Base-by-base conservation (phyloP, 2,113 vertebrate genomes). In the Barnardius zonarius region DNA sequence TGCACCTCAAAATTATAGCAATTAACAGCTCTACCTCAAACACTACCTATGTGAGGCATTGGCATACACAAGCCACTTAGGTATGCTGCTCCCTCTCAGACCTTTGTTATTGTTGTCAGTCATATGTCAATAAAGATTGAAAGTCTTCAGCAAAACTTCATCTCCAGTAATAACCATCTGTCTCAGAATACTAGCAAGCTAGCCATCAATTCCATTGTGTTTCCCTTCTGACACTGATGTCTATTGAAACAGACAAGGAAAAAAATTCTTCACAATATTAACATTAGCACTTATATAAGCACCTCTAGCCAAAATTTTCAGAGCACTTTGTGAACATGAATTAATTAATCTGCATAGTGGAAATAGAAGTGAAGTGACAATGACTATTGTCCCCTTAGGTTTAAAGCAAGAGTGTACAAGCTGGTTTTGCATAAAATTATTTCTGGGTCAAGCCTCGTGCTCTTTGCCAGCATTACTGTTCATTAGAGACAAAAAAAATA, bases 341-440 rank as follows among this genome's bases (percentile, higher is more conserved):
- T 95, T 55, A 88, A 93, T 90, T 79, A 90, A 82, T 78, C 39
- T 91, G 31, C 31, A 62, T 2, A 62, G 18, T 82, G 43, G 69
- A 72, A 90, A 81, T 19, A 82, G 54, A 94, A 86, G 14, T 35
- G 63, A 70, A 73, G 61, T 2, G 13, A 62, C 48, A 88, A 91
- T 90, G 68, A 72, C 73, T 91, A 28, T 72, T 93, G 77, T 86
- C 35, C 46, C 61, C 43, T 82, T 72, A 68, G 69, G 33, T 95
- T 94, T 86, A 75, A 94, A 89, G 43, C 20, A 75, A 72, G 54
- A 70, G 28, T 35, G 12, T 81, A 74, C 33, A 88, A 55, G 14
- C 28, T 86, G 61, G 17, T 86, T 93, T 92, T 92, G 61, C 89
- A 89, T 92, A 78, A 61, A 84, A 81, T 95, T 86, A 24, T 94